phyloP scores from a whole-genome alignment of 2,113 vertebrate genomes.

The Artemisiospiza belli region DNA sequence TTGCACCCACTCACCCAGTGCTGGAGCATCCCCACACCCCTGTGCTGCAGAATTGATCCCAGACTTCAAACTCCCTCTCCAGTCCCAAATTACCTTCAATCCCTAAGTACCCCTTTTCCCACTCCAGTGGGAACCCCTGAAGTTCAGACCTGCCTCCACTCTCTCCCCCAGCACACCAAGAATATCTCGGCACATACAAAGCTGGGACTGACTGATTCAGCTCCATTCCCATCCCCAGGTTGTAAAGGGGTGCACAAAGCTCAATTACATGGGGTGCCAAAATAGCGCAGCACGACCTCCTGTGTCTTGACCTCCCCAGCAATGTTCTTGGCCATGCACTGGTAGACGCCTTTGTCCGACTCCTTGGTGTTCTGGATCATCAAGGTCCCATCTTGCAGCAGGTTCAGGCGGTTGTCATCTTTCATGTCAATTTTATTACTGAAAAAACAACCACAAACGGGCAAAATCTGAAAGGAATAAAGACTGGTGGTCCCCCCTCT shows the following conservation, averaged over 20 bases:
- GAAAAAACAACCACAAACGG: conserved; percentile 13
- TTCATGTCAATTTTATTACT: conserved; percentile 76
- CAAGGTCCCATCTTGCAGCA: conserved; percentile 74
- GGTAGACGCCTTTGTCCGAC: conserved; percentile 74
- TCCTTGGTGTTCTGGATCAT: conserved; percentile 78
- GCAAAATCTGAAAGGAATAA: background rate
- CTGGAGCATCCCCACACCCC: rapidly evolving
- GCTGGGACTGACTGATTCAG: background rate
- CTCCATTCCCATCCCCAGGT: background rate
- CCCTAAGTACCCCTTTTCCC: background rate
- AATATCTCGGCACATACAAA: background rate
- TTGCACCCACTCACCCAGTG: background rate
- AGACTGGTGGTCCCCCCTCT: background rate
- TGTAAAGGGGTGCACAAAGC: background rate
- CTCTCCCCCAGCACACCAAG: background rate
- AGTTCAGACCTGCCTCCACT: background rate
- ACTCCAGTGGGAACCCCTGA: background rate
- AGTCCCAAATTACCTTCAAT: background rate
- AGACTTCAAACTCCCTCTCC: background rate
- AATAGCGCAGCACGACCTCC: conserved; percentile 71
- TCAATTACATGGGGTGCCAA: conserved; percentile 64
- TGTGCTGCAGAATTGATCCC: background rate
- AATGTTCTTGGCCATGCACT: conserved; percentile 78
- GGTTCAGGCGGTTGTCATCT: conserved; percentile 69
- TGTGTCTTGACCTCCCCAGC: conserved; percentile 75